Percentiles rank a stretch among this genome's conserved stretches.
These are phyloP conservation scores for Nasua narica DNA, from an alignment of 2,797 vertebrate species.

Conservation along the genomic window DNA sequence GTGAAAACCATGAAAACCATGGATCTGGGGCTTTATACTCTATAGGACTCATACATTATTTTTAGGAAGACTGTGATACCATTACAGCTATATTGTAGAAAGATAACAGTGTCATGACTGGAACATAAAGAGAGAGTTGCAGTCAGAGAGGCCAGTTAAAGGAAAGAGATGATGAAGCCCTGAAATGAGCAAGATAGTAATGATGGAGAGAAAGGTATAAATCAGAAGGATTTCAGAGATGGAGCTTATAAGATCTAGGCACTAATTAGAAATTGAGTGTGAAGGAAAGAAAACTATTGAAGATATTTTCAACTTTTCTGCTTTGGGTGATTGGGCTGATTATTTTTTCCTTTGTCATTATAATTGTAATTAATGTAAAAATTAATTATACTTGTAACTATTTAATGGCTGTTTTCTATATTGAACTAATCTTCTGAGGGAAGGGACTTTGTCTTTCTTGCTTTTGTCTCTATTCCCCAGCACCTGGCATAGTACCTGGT, in stretches of 20 bases:
- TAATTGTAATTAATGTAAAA: conserved; percentile 7
- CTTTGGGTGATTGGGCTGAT: background rate
- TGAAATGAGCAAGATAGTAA: background rate
- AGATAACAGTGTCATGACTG: background rate
- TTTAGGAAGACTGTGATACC: background rate
- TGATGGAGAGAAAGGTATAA: background rate
- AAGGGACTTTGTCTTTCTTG: background rate
- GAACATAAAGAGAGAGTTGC: background rate
- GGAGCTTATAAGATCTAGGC: background rate
- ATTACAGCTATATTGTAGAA: background rate
- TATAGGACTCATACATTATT: background rate
- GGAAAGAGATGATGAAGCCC: background rate
- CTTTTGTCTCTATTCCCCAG: background rate
- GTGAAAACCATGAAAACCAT: background rate
- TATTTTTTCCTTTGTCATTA: conserved; percentile 34
- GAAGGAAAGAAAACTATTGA: conserved; percentile 8
- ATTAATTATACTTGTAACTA: background rate
- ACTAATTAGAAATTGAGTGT: background rate
- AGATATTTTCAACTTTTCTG: background rate
- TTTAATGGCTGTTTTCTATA: background rate
- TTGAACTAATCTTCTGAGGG: background rate
- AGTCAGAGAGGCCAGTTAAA: background rate
- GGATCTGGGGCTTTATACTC: background rate
- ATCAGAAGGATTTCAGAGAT: conserved; percentile 6
- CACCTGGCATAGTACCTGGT: background rate